Evolutionary conservation across 2,888 invertebrate species (phyloP).

Genomic region (Yponomeuta cagnagella): DNA sequence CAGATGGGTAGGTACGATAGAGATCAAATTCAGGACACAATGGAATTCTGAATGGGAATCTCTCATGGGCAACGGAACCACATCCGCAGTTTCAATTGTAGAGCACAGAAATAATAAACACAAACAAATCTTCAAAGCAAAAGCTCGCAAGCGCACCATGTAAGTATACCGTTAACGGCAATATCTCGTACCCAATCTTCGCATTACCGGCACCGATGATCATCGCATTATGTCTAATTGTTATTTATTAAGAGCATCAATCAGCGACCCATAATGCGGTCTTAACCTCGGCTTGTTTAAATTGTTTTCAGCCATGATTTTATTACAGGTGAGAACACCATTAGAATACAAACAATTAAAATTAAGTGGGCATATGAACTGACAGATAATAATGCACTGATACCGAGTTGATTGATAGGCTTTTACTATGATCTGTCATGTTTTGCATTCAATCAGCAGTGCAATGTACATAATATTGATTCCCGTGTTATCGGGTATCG

Average conservation of each 20-base stretch:
- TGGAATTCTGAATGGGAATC: constrained; percentile 43
- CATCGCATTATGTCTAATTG: constrained; percentile 30
- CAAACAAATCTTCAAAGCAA: constrained; percentile 45
- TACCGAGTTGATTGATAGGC: constrained; percentile 42
- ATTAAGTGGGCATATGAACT: constrained; percentile 34
- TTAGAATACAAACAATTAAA: constrained; percentile 33
- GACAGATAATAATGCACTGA: constrained; percentile 38
- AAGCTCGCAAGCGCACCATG: constrained; percentile 41
- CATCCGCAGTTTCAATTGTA: constrained; percentile 56
- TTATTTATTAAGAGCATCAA: constrained; percentile 43
- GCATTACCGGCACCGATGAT: constrained; percentile 17
- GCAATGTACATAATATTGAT: constrained; percentile 15
- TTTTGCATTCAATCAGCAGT: constrained; percentile 41
- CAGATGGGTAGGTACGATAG: constrained; percentile 29
- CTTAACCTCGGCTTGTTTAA: constrained; percentile 23
- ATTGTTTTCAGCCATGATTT: constrained; percentile 29
- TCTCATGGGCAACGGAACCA: constrained; percentile 59
- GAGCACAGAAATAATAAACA: constrained; percentile 50
- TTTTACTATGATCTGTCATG: constrained; percentile 44
- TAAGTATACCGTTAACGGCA: constrained; percentile 34
- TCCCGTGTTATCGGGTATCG: not conserved
- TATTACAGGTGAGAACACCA: constrained; percentile 32
- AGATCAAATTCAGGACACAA: constrained; percentile 42
- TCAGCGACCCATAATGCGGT: constrained; percentile 30
- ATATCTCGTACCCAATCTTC: constrained; percentile 16